Evolutionary conservation across 1,140 invertebrate species (phyloP).

Genomic region (Drosophila pseudoobscura): DNA sequence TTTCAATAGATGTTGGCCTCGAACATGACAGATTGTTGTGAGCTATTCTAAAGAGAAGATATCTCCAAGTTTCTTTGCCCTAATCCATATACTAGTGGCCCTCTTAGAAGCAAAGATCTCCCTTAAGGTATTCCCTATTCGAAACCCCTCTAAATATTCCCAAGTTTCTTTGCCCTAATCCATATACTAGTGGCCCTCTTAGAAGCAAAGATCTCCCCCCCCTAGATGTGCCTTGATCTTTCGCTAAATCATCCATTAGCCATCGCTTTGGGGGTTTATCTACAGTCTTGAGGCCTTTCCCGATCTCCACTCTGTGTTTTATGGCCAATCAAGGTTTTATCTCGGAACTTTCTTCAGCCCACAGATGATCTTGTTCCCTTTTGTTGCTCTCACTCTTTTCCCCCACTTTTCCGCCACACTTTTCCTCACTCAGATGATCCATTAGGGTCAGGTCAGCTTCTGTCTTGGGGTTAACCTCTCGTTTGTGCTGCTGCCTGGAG

Average conservation of each 20-base stretch:
- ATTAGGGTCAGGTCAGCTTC: conserved; percentile 58
- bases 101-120: background rate
- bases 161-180: too few relatives aligned
- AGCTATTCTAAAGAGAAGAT: too few relatives aligned
- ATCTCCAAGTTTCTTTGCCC: too few relatives aligned
- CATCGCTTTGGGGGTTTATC: background rate
- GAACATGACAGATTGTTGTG: too few relatives aligned
- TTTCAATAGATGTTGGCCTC: too few relatives aligned
- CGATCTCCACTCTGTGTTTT: conserved; percentile 22
- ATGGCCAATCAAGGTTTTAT: conserved; percentile 42
- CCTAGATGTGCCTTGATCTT: background rate
- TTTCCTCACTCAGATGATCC: conserved; percentile 25
- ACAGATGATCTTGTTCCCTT: conserved; percentile 24
- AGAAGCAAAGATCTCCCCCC: background rate
- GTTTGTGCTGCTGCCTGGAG: conserved; percentile 10
- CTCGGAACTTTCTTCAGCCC: conserved; percentile 51
- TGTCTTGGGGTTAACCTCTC: conserved; percentile 24
- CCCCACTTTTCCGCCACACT: conserved; percentile 4
- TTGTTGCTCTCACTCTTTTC: conserved; percentile 17
- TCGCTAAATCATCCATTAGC: background rate
- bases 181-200: background rate
- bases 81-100: too few relatives aligned
- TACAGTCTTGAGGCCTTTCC: background rate
- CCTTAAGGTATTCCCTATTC: too few relatives aligned
- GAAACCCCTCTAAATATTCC: too few relatives aligned